Evolutionary conservation across 2,113 vertebrate species (phyloP), one percentile per base, ranked within the genome.

Genomic region (Burhinus bistriatus): DNA sequence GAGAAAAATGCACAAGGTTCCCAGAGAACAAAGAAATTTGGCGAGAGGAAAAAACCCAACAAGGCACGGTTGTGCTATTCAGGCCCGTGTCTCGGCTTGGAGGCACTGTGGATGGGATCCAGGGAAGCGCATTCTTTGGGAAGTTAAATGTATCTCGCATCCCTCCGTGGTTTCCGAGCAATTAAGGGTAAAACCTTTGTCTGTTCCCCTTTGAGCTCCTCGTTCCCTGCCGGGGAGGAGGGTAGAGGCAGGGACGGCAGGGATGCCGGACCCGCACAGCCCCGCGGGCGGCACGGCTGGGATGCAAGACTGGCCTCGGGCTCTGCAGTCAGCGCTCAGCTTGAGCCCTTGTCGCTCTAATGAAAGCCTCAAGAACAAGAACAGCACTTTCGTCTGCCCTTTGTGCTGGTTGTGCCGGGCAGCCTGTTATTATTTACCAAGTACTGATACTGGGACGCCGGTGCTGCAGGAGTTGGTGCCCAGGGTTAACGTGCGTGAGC

Each of bases 391-490:
- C 72, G 57, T 32, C 81, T 75, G 70, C 78, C 42, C 51, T 57
- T 34, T 30, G 77, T 69, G 68, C 73, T 47, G 72, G 7, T 36
- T 45, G 44, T 55, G 59, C 45, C 6, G 4, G 57, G 69, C 40
- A 57, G 59, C 40, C 58, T 30, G 12, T 84, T 55, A 4, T 75
- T 71, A 44, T 59, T 57, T 30, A 27, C 44, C 29, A 11, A 64
- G 15, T 4, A 9, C 20, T 15, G 16, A 1, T 12, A 2, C 3
- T 4, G 3, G 61, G 66, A 5, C 51, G 9, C 8, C 1, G 5
- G 42, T 54, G 23, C 55, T 29, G 61, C 42, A 30, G 44, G 62
- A 34, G 8, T 0, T 20, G 8, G 40, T 75, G 80, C 54, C 34
- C 0, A 0, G 54, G 44, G 25, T 55, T 30, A 6, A 6, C 1